Percentiles rank a stretch among this genome's conserved stretches.
These are phyloP conservation scores for Apamea epomidion DNA, from an alignment of 2,888 invertebrate genomes.

Conservation along the genomic window DNA sequence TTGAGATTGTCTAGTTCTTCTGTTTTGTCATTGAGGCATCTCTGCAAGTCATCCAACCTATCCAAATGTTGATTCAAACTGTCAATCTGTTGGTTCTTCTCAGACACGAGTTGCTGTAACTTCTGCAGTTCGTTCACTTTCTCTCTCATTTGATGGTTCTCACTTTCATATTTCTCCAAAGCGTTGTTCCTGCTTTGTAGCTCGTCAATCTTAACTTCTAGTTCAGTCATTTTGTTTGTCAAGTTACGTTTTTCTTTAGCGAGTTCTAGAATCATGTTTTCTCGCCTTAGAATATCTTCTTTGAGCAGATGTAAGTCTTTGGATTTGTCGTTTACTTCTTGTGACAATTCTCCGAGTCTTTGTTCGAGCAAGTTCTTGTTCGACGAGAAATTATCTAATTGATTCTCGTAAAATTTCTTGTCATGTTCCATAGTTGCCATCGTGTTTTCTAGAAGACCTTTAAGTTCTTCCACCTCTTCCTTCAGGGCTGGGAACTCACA, in stretches of 20 bases:
- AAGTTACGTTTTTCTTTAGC: slow-evolving; percentile 90
- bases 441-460: slow-evolving; percentile 86
- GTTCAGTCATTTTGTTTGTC: slow-evolving; percentile 85
- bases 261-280: slow-evolving; percentile 90
- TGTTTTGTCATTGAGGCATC: slow-evolving; percentile 87
- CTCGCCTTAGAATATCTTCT: slow-evolving; percentile 90
- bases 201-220: slow-evolving; percentile 89
- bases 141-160: slow-evolving; percentile 86
- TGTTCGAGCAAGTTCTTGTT: slow-evolving; percentile 89
- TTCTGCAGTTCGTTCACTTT: slow-evolving; percentile 87
- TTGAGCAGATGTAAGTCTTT: slow-evolving; percentile 89
- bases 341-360: slow-evolving; percentile 90
- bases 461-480: slow-evolving; percentile 87
- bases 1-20: slow-evolving; percentile 87
- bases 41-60: slow-evolving; percentile 86
- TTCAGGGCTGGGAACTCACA: slow-evolving; percentile 89
- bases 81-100: slow-evolving; percentile 90
- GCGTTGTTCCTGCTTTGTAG: slow-evolving; percentile 83
- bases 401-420: slow-evolving; percentile 90
- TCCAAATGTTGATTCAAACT: slow-evolving; percentile 88
- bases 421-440: slow-evolving; percentile 89
- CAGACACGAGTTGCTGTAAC: slow-evolving; percentile 89
- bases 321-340: slow-evolving; percentile 88
- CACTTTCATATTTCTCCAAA: slow-evolving; percentile 82
- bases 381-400: slow-evolving; percentile 88